Evolutionary conservation across 2,888 invertebrate species (phyloP).

Genomic region (Oegoconia quadripuncta): DNA sequence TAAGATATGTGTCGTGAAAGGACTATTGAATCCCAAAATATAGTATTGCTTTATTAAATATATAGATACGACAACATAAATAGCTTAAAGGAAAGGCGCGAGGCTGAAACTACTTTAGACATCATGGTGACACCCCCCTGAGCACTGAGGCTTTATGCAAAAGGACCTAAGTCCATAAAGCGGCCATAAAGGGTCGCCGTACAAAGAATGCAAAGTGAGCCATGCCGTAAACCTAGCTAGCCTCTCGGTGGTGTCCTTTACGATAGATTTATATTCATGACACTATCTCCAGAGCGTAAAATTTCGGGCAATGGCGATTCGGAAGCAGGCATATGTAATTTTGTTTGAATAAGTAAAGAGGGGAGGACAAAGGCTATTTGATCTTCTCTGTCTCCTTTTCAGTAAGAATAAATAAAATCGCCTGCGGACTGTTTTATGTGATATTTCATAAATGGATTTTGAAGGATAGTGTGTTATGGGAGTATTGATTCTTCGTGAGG

Average conservation of each 20-base stretch:
- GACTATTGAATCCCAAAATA: too few species aligned
- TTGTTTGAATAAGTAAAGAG: conserved; percentile 79
- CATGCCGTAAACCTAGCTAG: conserved; percentile 52
- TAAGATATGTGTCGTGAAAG: too few species aligned
- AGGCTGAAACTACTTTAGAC: conserved; percentile 21
- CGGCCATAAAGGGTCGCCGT: conserved; percentile 67
- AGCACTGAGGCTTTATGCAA: conserved; percentile 65
- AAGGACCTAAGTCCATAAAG: conserved; percentile 73
- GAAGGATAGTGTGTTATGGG: conserved; percentile 55
- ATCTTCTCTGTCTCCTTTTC: conserved; percentile 56
- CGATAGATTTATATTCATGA: conserved; percentile 79
- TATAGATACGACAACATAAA: neutral
- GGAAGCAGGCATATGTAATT: conserved; percentile 77
- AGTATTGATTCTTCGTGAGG: conserved; percentile 50
- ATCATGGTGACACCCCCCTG: conserved; percentile 33
- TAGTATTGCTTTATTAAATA: too few species aligned
- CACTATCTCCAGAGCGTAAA: conserved; percentile 76
- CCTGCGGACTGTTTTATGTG: conserved; percentile 61
- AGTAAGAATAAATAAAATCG: conserved; percentile 62
- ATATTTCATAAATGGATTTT: conserved; percentile 72
- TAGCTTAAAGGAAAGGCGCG: conserved; percentile 5
- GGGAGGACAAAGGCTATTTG: conserved; percentile 77
- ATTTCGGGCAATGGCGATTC: conserved; percentile 77
- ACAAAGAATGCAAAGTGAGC: conserved; percentile 78
- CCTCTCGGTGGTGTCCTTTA: conserved; percentile 62